Conservation (phyloP, 2,113 vertebrate genomes). For the Chinchilla lanigera region DNA sequence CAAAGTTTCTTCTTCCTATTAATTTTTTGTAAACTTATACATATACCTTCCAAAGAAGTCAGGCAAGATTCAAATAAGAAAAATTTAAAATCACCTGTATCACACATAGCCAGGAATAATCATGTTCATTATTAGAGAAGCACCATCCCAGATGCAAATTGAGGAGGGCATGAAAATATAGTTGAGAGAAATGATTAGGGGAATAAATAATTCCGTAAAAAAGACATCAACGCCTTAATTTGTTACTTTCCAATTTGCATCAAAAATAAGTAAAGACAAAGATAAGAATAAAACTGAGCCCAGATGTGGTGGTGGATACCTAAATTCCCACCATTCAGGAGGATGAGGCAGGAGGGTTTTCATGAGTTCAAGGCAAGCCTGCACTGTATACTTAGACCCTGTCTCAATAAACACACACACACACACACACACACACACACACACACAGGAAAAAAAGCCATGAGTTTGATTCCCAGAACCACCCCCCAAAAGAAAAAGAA, state of each 20-base stretch:
- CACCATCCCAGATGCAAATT: neutral
- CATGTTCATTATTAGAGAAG: neutral
- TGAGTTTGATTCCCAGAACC: no score
- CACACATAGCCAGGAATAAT: neutral
- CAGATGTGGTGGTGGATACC: neutral
- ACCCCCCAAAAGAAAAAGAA: neutral
- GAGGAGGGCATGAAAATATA: neutral
- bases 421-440: no score
- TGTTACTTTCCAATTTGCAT: neutral
- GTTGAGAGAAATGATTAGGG: neutral
- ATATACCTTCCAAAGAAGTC: neutral
- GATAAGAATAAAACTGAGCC: neutral
- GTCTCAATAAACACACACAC: neutral
- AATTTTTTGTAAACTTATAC: neutral
- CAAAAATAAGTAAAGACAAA: constrained; percentile 7
- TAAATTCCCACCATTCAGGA: neutral
- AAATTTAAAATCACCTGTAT: neutral
- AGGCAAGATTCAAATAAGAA: neutral
- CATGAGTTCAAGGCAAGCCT: neutral
- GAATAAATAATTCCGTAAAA: constrained; percentile 31
- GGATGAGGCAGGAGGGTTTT: neutral
- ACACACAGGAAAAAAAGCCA: neutral
- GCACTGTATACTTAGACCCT: neutral
- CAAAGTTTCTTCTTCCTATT: neutral
- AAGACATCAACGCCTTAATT: neutral